phyloP scores from a whole-genome alignment of 2,797 vertebrate species.

The Perodicticus potto region DNA sequence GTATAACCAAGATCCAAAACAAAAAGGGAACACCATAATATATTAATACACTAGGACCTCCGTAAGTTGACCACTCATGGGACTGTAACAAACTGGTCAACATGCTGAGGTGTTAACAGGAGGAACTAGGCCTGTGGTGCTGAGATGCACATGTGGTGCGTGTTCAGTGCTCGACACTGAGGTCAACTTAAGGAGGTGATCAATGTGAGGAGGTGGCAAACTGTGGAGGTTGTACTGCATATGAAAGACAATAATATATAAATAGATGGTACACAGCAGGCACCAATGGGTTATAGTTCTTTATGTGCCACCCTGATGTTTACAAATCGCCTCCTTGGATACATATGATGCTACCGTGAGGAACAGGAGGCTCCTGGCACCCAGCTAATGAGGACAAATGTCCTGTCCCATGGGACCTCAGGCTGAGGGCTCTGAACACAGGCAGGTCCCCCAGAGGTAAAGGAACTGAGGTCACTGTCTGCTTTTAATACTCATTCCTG shows the following conservation, averaged over 20 bases:
- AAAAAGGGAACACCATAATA: not conserved
- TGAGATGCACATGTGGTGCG: no score
- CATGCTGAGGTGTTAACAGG: no score
- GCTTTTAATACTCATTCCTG: not conserved
- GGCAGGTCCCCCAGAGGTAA: not conserved
- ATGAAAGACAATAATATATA: not conserved
- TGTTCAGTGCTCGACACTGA: no score
- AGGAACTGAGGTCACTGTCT: constrained; percentile 44
- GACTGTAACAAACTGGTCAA: no score
- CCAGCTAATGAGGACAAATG: not conserved
- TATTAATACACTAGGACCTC: no score
- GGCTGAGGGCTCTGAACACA: not conserved
- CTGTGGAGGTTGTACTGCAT: no score
- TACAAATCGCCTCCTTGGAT: no score
- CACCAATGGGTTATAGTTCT: not conserved
- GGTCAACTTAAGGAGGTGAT: no score
- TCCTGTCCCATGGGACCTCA: not conserved
- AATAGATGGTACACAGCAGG: not conserved
- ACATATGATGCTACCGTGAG: not conserved
- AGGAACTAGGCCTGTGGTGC: no score
- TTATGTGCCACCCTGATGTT: not conserved
- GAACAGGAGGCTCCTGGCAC: not conserved
- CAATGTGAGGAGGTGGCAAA: no score
- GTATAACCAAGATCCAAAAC: not conserved
- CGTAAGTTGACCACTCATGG: no score